Base-by-base conservation (phyloP, 1,140 invertebrate genomes). In the Luehdorfia chinensis region DNA sequence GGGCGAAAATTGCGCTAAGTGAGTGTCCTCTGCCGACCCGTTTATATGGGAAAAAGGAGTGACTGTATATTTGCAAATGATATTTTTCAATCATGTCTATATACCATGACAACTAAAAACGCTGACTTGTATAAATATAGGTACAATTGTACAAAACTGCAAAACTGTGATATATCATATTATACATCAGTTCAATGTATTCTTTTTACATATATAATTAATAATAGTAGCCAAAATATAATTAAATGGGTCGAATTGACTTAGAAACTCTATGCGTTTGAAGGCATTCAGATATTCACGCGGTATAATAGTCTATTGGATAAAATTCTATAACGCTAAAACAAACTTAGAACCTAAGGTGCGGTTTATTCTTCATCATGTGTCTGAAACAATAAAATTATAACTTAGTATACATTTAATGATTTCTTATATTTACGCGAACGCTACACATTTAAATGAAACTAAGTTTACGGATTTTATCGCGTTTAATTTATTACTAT, bases 291-390 rank as follows among this genome's bases (percentile, higher is more conserved):
- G 47, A 73, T 75, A 71, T 73, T 74, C 66, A 75, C 61, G 69
- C 58, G 50, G 50, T 67, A 60, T 66, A 64, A 55, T 61, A 74
- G 44, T 64, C 59, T 75, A 66, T 68, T 56, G 46, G 47, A 71
- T 75, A 76, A 66, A 71, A 66, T 56, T 70, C 31, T 62, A 62
- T 70, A 69, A 52, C 53, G 30, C 68, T 83, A 78, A 27, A 75
- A 75, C 66, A 60, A 57, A 69, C 58, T 92, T 90, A 97, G 78
- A 95, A 97, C 64, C 96, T 89, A 50, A 98, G 88, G 75, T 96
- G 94, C n/a, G 95, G 94, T 84, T 97, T 97, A 85, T 94, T 92
- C 80, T 97, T 97, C 66, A 95, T 90, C 89, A 98, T 96, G 70
- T 96, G 94, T 72, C 95, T 96, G 89, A 50, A 93, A 93, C 74